A percentile compares a stretch with the other conserved stretches of the same genome.
phyloP scores from a whole-genome alignment of 2,888 invertebrate genomes.

The Drosophila crucigera region DNA sequence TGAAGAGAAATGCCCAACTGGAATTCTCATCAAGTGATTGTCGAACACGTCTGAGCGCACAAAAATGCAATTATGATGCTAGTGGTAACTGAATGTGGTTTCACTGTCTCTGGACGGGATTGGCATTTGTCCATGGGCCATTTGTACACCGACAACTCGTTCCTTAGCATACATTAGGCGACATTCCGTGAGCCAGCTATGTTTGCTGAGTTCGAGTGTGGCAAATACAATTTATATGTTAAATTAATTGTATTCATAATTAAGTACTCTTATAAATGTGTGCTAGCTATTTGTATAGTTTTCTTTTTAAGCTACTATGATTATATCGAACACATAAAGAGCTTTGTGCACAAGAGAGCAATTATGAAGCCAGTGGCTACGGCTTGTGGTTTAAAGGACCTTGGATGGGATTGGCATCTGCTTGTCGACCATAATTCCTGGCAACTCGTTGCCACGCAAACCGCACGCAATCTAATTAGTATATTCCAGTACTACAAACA shows the following conservation, averaged over 20 bases:
- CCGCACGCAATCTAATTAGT: neutral
- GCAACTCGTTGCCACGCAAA: neutral
- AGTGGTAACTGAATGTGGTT: slow-evolving; percentile 1
- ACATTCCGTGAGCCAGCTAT: neutral
- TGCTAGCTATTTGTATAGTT: neutral
- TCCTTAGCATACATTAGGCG: neutral
- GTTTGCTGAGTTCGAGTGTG: neutral
- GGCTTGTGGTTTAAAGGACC: neutral
- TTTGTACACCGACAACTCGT: neutral
- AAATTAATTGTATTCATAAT: neutral
- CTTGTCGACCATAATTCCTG: neutral
- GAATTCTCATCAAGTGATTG: slow-evolving; percentile 1
- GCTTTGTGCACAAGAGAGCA: neutral
- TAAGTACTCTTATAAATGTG: neutral
- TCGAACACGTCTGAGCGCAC: slow-evolving; percentile 36
- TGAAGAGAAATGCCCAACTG: neutral
- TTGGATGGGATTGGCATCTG: neutral
- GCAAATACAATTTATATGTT: neutral
- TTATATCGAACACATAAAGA: neutral
- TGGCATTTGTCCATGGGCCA: neutral
- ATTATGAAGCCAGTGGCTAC: neutral
- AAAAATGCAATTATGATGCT: slow-evolving; percentile 64
- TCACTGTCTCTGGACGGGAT: neutral
- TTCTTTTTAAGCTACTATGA: neutral
- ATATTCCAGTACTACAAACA: neutral